Conservation (phyloP, 2,113 vertebrate genomes). For the Numida meleagris region DNA sequence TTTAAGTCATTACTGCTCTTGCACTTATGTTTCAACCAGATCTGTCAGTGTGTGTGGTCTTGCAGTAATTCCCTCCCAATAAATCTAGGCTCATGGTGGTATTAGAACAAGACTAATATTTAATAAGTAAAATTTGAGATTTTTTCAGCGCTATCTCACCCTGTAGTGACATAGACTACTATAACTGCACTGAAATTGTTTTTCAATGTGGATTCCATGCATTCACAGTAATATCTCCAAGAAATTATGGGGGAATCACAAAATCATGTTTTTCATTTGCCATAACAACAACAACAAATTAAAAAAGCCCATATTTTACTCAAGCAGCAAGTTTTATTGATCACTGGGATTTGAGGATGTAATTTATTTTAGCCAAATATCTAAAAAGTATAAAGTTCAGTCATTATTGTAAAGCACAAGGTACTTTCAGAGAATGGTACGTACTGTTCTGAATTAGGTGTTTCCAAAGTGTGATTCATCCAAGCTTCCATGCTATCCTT, state of each 20-base stretch:
- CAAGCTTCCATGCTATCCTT: background rate
- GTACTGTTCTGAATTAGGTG: background rate
- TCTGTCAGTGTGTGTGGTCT: background rate
- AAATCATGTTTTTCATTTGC: background rate
- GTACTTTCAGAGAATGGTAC: background rate
- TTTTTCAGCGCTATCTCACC: background rate
- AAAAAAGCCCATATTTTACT: background rate
- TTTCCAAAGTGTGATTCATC: background rate
- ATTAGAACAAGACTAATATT: background rate
- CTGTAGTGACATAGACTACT: background rate
- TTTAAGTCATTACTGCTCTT: background rate
- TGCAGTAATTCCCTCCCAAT: conserved; percentile 9
- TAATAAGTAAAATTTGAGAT: background rate
- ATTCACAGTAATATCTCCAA: background rate
- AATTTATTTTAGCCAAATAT: background rate
- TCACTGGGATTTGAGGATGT: background rate
- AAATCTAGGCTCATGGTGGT: background rate
- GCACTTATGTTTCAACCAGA: background rate
- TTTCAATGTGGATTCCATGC: background rate
- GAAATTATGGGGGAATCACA: background rate
- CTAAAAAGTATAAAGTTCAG: background rate
- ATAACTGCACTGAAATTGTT: background rate
- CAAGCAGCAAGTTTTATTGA: background rate
- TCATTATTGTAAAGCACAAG: background rate
- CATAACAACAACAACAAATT: background rate